phyloP scores from a whole-genome alignment of 2,113 vertebrate species.

The Vulpes vulpes region DNA sequence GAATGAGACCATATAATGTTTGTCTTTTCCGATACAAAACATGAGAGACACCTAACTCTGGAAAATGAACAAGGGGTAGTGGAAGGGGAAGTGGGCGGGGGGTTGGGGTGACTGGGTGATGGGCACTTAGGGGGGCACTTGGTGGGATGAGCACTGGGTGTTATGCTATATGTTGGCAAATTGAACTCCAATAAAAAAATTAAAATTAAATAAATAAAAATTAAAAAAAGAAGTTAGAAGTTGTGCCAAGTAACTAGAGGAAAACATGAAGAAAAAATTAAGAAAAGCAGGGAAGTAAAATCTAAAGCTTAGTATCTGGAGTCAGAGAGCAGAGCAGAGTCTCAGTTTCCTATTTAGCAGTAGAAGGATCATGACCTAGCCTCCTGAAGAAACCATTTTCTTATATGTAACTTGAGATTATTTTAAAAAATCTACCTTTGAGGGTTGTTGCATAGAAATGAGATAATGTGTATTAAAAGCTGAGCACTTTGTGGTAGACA shows the following conservation, averaged over 20 bases:
- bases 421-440: background rate
- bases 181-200: too few species aligned
- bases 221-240: background rate
- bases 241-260: background rate
- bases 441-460: background rate
- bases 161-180: too few species aligned
- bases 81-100: too few species aligned
- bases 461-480: background rate
- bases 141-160: too few species aligned
- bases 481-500: background rate
- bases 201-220: too few species aligned
- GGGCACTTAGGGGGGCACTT: too few species aligned
- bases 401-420: background rate
- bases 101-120: too few species aligned
- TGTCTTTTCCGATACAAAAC: too few species aligned
- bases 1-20: too few species aligned
- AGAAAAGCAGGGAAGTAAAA: background rate
- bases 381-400: background rate
- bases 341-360: background rate
- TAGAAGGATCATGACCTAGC: background rate
- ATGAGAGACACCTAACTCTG: too few species aligned
- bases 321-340: background rate
- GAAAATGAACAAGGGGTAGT: too few species aligned
- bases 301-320: background rate
- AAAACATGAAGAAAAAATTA: slow-evolving; percentile 3